phyloP scores from a whole-genome alignment of 1,140 invertebrate genomes.

The Pseudomyrmex dendroicus region DNA sequence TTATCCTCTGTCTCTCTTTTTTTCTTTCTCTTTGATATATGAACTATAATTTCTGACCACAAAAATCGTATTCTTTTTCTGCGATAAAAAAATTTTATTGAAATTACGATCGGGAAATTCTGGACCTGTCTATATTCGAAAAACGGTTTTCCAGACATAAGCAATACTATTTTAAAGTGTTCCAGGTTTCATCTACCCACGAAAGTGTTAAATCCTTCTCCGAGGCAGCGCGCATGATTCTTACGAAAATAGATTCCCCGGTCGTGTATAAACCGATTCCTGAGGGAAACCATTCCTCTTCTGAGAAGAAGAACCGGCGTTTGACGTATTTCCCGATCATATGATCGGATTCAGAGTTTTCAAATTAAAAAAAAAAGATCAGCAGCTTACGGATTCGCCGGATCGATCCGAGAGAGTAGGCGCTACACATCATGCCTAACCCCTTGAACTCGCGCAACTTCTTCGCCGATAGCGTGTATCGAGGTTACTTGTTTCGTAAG shows the following conservation, averaged over 20 bases:
- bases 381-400: neutral
- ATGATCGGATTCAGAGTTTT: neutral
- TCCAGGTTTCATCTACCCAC: constrained; percentile 51
- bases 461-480: constrained; percentile 68
- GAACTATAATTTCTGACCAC: neutral
- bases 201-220: constrained; percentile 54
- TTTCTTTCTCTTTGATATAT: too few species aligned
- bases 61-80: neutral
- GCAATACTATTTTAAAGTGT: constrained; percentile 54
- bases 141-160: constrained; percentile 40
- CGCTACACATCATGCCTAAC: constrained; percentile 62
- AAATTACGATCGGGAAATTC: constrained; percentile 17
- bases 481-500: constrained; percentile 73
- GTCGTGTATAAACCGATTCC: constrained; percentile 49
- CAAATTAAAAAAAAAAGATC: neutral
- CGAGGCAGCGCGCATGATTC: constrained; percentile 44
- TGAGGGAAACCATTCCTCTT: constrained; percentile 50
- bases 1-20: too few species aligned
- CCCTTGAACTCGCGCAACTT: constrained; percentile 67
- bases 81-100: neutral
- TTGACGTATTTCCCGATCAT: constrained; percentile 9
- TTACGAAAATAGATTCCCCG: constrained; percentile 52
- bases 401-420: constrained; percentile 24
- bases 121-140: neutral
- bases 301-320: constrained; percentile 10